Conservation (phyloP, 2,113 vertebrate genomes). For the Percina caprodes region DNA sequence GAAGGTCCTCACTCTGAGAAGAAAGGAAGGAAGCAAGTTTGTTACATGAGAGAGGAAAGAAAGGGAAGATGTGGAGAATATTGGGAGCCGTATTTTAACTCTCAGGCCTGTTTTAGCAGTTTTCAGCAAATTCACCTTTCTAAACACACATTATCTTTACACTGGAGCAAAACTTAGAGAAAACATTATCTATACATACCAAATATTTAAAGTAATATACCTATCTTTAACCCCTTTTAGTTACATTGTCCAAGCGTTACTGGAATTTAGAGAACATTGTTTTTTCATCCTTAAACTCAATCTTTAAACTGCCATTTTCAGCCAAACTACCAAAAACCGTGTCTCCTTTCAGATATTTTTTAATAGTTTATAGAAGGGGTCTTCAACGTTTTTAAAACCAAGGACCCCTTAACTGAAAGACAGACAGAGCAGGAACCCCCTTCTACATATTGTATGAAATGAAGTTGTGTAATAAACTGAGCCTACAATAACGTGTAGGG, state of each 20-base stretch:
- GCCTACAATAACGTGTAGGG: no score
- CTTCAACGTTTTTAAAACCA: no score
- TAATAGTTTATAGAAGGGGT: no score
- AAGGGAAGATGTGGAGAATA: not conserved
- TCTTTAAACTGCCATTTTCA: not conserved
- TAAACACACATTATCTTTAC: not conserved
- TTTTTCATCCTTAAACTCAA: not conserved
- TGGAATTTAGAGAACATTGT: no score
- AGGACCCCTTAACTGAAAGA: no score
- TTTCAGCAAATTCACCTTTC: not conserved
- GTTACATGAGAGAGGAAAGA: not conserved
- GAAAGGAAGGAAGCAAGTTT: not conserved
- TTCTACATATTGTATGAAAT: no score
- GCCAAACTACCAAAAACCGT: no score
- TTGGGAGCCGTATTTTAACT: not conserved
- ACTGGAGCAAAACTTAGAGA: not conserved
- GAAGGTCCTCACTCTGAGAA: constrained; percentile 91
- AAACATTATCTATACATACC: not conserved
- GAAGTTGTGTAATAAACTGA: no score
- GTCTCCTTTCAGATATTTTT: no score
- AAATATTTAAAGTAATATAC: not conserved
- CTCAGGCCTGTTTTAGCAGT: not conserved
- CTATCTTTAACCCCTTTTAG: not conserved
- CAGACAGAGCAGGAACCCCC: no score
- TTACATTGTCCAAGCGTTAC: not conserved